phyloP scores from a whole-genome alignment of 1,140 invertebrate genomes.

The Grapholita molesta region DNA sequence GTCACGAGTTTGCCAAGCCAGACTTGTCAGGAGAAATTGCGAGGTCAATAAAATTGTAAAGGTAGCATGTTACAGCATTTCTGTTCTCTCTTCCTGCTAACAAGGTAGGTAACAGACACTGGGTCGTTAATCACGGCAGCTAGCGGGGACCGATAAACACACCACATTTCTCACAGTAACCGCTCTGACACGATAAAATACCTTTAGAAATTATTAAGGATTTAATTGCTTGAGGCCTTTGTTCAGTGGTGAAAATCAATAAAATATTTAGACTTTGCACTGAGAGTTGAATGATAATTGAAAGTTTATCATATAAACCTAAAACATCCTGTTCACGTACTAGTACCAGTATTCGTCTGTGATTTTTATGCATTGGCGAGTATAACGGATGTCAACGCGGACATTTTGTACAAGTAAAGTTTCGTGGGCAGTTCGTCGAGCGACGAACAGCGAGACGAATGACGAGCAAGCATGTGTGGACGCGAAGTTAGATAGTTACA shows the following conservation, averaged over 20 bases:
- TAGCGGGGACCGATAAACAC: slow-evolving; percentile 16
- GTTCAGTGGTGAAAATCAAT: background rate
- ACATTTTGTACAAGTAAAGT: no score
- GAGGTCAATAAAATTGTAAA: slow-evolving; percentile 15
- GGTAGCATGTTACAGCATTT: slow-evolving; percentile 17
- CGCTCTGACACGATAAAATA: slow-evolving; percentile 11
- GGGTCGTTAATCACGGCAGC: slow-evolving; percentile 9
- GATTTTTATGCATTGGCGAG: no score
- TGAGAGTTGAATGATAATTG: no score
- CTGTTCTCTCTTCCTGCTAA: slow-evolving; percentile 12
- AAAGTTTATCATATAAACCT: no score
- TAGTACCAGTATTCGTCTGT: no score
- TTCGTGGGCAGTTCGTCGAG: no score
- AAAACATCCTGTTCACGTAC: no score
- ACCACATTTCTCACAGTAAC: slow-evolving; percentile 15
- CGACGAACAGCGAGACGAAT: no score
- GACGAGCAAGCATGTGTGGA: no score
- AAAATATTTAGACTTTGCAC: no score
- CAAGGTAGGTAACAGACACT: slow-evolving; percentile 15
- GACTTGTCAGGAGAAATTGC: slow-evolving; percentile 13
- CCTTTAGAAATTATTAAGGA: slow-evolving; percentile 9
- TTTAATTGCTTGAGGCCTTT: background rate
- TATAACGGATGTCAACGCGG: no score
- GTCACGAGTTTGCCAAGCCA: background rate
- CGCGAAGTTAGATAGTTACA: no score